Evolutionary conservation across 1,140 invertebrate genomes (phyloP).

Genomic region (Nasonia vitripennis): DNA sequence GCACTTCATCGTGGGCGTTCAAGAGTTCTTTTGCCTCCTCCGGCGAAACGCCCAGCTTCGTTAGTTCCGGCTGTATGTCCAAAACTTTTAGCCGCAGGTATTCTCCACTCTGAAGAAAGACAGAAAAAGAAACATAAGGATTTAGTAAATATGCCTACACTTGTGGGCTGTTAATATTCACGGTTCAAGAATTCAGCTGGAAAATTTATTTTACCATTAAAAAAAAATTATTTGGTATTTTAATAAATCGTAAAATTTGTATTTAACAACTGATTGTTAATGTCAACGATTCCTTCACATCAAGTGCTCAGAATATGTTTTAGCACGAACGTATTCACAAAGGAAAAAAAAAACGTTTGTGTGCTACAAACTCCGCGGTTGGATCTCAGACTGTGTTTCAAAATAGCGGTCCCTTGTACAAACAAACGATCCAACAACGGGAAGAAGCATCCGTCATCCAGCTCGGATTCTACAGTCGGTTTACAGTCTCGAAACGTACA

Average conservation of each 20-base stretch:
- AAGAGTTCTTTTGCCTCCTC: slow-evolving; percentile 85
- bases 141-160: slow-evolving; percentile 10
- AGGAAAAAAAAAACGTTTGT: neutral
- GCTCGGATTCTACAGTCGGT: neutral
- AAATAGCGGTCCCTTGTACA: slow-evolving; percentile 18
- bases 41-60: slow-evolving; percentile 85
- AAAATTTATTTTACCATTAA: no score
- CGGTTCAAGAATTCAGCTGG: no score
- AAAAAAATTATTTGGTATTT: no score
- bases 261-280: no score
- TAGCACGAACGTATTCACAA: neutral
- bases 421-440: slow-evolving; percentile 11
- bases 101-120: slow-evolving; percentile 84
- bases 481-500: neutral
- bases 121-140: neutral
- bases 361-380: neutral
- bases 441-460: neutral
- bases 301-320: neutral
- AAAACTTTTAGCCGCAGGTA: slow-evolving; percentile 90
- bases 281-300: no score
- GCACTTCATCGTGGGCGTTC: slow-evolving; percentile 88
- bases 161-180: slow-evolving; percentile 1
- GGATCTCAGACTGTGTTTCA: neutral
- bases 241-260: no score
- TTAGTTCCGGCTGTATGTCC: slow-evolving; percentile 89